Evolutionary conservation across 2,888 invertebrate species (phyloP), one percentile per base, ranked within the genome.

Genomic region (Andrena minutula): DNA sequence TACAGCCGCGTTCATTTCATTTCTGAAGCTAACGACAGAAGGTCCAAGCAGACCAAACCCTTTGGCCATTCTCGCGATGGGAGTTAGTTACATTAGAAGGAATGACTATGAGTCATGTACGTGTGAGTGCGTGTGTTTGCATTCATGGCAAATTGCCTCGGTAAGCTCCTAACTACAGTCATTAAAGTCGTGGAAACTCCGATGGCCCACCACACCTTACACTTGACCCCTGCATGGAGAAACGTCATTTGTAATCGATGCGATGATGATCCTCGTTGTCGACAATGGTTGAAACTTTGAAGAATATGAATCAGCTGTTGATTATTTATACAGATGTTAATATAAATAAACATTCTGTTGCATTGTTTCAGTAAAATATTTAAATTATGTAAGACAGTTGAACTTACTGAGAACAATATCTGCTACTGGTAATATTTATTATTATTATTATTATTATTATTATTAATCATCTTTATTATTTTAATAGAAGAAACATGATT

Each of bases 71-170:
- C 78, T 56, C 65, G 63, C 71, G 77, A 66, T 68, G 79, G 70
- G 49, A 84, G 79, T 76, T 82, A 76, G 82, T 86, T 86, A 86
- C 86, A 86, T 86, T 86, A 83, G 76, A 76, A 82, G 75, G 80
- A 85, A 86, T 79, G 83, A 83, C 82, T 82, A 79, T 69, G 86
- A 71, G 63, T 72, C 75, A 69, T 75, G 69, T 79, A 75, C 76
- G 74, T 47, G 69, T 71, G 66, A 79, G 64, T 75, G 77, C 74
- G 76, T 53, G 64, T 71, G 66, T 82, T 75, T 71, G 70, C 53
- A 75, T 41, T 56, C 72, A 23, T 58, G 61, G 75, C 58, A 75
- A 73, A 82, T 69, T 75, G 74, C 64, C 68, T 28, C 53, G 61
- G 75, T 66, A 63, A 70, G 75, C 70, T 26, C n/a, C 75, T 84